Evolutionary conservation across 1,140 invertebrate genomes (phyloP).

Genomic region (Zeugodacus cucurbitae): DNA sequence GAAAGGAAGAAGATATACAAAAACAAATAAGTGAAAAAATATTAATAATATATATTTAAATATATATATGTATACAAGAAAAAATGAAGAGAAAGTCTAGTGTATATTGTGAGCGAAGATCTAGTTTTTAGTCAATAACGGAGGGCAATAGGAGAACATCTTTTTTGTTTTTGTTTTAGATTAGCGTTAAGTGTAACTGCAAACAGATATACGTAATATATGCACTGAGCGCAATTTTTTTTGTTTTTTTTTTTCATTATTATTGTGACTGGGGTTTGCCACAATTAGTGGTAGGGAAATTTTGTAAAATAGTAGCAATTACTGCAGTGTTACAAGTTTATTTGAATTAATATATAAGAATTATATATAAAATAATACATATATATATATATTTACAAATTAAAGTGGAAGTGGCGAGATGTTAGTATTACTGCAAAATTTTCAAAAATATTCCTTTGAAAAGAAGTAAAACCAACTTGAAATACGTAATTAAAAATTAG

Average conservation of each 20-base stretch:
- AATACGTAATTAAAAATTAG: slow-evolving; percentile 9
- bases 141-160: not conserved
- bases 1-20: not conserved
- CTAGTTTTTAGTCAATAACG: slow-evolving; percentile 16
- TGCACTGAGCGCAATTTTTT: not conserved
- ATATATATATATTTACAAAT: slow-evolving; percentile 36
- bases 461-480: not conserved
- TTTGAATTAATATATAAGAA: not conserved
- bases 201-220: not conserved
- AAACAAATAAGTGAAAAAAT: not conserved
- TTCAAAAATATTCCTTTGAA: slow-evolving; percentile 20
- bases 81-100: not conserved
- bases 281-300: not conserved
- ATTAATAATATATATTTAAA: slow-evolving; percentile 14
- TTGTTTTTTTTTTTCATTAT: not conserved
- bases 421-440: not conserved
- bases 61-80: not conserved
- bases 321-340: not conserved
- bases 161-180: not conserved
- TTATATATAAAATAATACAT: not conserved
- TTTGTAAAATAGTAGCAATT: slow-evolving; percentile 2
- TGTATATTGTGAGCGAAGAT: slow-evolving; percentile 14
- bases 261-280: not conserved
- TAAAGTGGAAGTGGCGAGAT: not conserved
- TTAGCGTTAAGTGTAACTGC: not conserved